Percentiles rank a stretch among this genome's conserved stretches.
These are phyloP conservation scores for Miichthys miiuy DNA, from an alignment of 2,797 vertebrate genomes.

Conservation along the genomic window DNA sequence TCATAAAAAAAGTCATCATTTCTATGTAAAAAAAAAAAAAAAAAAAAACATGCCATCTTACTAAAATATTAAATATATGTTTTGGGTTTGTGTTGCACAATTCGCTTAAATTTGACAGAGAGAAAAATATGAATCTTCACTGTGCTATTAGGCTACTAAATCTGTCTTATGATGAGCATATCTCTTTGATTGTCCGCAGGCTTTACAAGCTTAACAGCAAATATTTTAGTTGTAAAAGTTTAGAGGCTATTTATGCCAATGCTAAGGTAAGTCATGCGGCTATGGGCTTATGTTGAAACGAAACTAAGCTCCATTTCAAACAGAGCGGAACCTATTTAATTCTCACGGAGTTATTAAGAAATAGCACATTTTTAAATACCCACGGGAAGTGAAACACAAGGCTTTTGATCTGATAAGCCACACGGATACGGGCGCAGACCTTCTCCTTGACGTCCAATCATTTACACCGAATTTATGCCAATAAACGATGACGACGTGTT, in stretches of 20 bases:
- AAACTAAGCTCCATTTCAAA: slow-evolving; percentile 8
- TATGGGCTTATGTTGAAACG: background rate
- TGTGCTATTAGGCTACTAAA: background rate
- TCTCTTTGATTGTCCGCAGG: background rate
- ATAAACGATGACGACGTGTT: slow-evolving; percentile 58
- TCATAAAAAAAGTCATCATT: background rate
- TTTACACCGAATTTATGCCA: slow-evolving; percentile 55
- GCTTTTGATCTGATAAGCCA: slow-evolving; percentile 57
- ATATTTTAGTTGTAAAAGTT: background rate
- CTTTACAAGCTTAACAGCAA: background rate
- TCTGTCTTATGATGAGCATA: background rate
- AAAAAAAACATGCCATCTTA: background rate
- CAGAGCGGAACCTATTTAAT: slow-evolving; percentile 1
- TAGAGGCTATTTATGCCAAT: background rate
- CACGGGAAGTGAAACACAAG: background rate
- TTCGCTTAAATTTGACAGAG: background rate
- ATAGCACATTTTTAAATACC: slow-evolving; percentile 21
- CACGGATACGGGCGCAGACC: slow-evolving; percentile 5
- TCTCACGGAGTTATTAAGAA: slow-evolving; percentile 20
- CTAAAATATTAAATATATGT: background rate
- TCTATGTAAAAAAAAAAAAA: background rate
- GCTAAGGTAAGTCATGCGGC: too few species aligned
- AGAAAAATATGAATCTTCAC: background rate
- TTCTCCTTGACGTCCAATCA: slow-evolving; percentile 31
- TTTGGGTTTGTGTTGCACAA: background rate